Conservation (phyloP, 2,888 invertebrate species). For the Lucinisca nassula region DNA sequence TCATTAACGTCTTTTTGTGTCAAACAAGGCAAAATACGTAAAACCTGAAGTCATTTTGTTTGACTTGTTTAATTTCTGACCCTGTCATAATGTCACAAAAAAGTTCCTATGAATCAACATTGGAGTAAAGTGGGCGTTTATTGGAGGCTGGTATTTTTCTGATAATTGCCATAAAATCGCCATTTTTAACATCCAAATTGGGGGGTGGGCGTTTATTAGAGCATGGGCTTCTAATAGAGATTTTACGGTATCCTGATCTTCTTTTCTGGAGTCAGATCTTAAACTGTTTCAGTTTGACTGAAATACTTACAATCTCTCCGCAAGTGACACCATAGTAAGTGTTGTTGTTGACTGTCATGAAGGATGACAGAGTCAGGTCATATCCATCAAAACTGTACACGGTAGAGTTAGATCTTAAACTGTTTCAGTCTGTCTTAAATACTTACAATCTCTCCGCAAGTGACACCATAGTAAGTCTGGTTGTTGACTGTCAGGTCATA, state of each 20-base stretch:
- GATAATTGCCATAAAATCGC: no score
- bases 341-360: slow-evolving; percentile 68
- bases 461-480: slow-evolving; percentile 70
- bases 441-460: slow-evolving; percentile 69
- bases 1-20: not conserved
- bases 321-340: slow-evolving; percentile 74
- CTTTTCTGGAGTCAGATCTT: not conserved
- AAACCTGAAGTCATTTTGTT: no score
- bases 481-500: slow-evolving; percentile 65
- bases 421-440: no score
- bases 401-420: slow-evolving; percentile 31
- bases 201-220: no score
- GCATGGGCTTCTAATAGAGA: no score
- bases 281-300: not conserved
- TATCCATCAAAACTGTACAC: slow-evolving; percentile 65
- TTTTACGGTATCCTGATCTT: not conserved
- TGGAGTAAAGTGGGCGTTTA: no score
- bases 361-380: slow-evolving; percentile 60
- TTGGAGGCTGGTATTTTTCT: no score
- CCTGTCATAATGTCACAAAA: no score
- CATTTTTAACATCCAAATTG: no score
- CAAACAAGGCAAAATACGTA: not conserved
- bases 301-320: slow-evolving; percentile 60
- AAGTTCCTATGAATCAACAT: no score
- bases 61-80: no score